A percentile compares a stretch with the other conserved stretches of the same genome.
Conservation (phyloP, 2,797 vertebrate genomes). For the Atherinosoma microstoma region DNA sequence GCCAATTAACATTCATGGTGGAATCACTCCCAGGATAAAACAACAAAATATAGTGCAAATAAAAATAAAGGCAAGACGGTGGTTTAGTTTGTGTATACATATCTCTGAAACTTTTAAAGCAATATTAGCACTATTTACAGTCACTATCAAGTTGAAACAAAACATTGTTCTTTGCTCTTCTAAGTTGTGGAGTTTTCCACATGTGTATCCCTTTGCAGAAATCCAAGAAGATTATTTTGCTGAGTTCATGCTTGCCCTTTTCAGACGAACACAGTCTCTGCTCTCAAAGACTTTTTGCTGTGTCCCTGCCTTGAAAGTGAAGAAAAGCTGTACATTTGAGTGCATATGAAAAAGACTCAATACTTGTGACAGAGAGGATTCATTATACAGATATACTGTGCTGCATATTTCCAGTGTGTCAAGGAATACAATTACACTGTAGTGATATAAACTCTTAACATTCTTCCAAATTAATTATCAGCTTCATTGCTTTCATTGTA, state of each 20-base stretch:
- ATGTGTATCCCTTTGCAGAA: conserved; percentile 44
- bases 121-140: conserved; percentile 46
- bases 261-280: conserved; percentile 41
- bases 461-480: conserved; percentile 54
- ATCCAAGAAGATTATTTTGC: conserved; percentile 46
- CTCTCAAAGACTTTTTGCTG: conserved; percentile 35
- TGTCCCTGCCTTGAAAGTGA: conserved; percentile 29
- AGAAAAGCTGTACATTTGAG: conserved; percentile 53
- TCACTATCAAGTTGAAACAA: conserved; percentile 47
- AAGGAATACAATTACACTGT: conserved; percentile 30
- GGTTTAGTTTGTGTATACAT: neutral
- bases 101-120: conserved; percentile 23
- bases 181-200: conserved; percentile 32
- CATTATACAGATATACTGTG: conserved; percentile 13
- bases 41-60: conserved; percentile 14
- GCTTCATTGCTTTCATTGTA: too few species aligned
- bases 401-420: conserved; percentile 7
- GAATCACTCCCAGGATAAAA: conserved; percentile 28
- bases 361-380: conserved; percentile 32
- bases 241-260: conserved; percentile 59
- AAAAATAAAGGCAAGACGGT: conserved; percentile 33
- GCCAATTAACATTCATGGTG: conserved; percentile 22
- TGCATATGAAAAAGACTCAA: conserved; percentile 14
- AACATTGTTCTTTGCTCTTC: conserved; percentile 48
- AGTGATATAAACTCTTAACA: conserved; percentile 26